Conservation (phyloP, 2,797 vertebrate genomes). For the Ateles fusciceps region DNA sequence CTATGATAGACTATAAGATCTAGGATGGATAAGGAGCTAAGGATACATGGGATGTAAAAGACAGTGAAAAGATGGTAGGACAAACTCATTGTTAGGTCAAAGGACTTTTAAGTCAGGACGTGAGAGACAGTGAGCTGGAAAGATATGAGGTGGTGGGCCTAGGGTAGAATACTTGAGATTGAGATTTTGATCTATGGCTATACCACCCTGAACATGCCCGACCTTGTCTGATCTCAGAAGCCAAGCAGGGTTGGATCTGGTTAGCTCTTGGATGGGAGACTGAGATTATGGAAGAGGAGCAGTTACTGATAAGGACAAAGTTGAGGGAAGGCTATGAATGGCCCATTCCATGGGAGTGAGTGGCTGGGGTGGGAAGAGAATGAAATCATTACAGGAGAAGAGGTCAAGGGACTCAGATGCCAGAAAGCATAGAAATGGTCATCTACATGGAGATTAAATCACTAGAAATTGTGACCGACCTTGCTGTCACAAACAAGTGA, state of each 20-base stretch:
- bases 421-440: background rate
- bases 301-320: background rate
- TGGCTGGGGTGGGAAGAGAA: background rate
- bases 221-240: background rate
- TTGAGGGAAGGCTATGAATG: background rate
- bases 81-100: background rate
- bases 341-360: background rate
- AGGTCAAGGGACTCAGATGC: background rate
- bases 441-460: background rate
- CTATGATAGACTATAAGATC: background rate
- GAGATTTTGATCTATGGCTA: background rate
- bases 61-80: background rate
- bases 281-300: background rate
- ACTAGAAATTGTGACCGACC: background rate
- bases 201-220: background rate
- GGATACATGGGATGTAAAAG: background rate
- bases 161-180: background rate
- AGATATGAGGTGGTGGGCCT: background rate
- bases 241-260: background rate
- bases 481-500: background rate
- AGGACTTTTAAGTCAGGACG: background rate
- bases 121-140: background rate
- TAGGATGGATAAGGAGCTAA: background rate
- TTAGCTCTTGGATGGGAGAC: background rate
- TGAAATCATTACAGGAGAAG: background rate